Percentiles rank a stretch among this genome's conserved stretches.
phyloP scores from a whole-genome alignment of 2,797 vertebrate species.

The Tachyglossus aculeatus region DNA sequence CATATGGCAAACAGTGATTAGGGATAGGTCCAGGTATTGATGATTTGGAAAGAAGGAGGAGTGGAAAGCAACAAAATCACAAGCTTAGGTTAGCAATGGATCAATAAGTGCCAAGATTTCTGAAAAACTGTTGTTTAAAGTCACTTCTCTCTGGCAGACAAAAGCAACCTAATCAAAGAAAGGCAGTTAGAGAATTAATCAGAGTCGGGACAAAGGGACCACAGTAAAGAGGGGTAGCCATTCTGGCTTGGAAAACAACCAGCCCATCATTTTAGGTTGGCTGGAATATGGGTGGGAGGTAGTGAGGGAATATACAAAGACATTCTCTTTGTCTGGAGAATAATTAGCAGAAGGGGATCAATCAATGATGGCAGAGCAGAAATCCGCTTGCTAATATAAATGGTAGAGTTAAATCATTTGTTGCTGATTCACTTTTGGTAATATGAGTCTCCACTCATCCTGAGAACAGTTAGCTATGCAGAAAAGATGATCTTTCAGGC shows the following conservation, averaged over 20 bases:
- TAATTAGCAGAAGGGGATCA: slow-evolving; percentile 27
- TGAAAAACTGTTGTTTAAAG: slow-evolving; percentile 52
- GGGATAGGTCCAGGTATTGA: too few relatives aligned
- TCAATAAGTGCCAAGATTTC: slow-evolving; percentile 38
- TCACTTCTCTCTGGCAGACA: slow-evolving; percentile 51
- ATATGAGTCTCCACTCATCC: slow-evolving; percentile 44
- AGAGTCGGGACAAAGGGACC: slow-evolving; percentile 34
- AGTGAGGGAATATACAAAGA: slow-evolving; percentile 10
- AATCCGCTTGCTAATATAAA: slow-evolving; percentile 24
- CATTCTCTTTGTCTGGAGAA: slow-evolving; percentile 37
- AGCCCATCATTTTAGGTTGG: slow-evolving; percentile 37
- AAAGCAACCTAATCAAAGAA: slow-evolving; percentile 35
- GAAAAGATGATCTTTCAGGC: slow-evolving; percentile 29
- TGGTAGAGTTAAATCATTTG: slow-evolving; percentile 34
- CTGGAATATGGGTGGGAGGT: slow-evolving; percentile 35
- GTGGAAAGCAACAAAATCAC: slow-evolving; percentile 30
- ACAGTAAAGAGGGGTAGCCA: slow-evolving; percentile 28
- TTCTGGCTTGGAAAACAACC: slow-evolving; percentile 22
- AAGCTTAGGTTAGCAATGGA: slow-evolving; percentile 42
- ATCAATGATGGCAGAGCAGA: slow-evolving; percentile 32
- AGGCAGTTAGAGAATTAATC: slow-evolving; percentile 46
- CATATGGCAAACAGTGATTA: too few relatives aligned
- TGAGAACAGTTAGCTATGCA: slow-evolving; percentile 43
- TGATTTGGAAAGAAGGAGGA: too few relatives aligned
- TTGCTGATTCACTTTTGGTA: slow-evolving; percentile 46